phyloP scores from a whole-genome alignment of 2,113 vertebrate genomes.

The Natator depressus region DNA sequence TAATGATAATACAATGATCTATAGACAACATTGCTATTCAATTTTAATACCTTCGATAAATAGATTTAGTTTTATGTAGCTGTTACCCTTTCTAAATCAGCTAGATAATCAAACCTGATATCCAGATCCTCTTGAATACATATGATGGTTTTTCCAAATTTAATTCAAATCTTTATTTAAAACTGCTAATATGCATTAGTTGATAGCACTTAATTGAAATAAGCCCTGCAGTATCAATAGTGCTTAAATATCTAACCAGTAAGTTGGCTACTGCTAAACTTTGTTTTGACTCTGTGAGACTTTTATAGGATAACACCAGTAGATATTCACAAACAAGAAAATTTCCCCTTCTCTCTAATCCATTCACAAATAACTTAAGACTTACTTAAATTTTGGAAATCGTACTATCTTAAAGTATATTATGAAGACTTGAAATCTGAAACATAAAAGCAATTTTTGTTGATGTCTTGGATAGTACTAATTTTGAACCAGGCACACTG shows the following conservation, averaged over 20 bases:
- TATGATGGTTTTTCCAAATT: rapidly evolving
- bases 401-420: rapidly evolving
- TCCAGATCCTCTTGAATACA: rapidly evolving
- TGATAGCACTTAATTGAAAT: rapidly evolving
- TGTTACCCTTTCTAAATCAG: background rate
- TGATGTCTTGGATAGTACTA: rapidly evolving
- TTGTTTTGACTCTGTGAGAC: too few species aligned
- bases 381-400: background rate
- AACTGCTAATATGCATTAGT: rapidly evolving
- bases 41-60: rapidly evolving
- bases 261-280: too few species aligned
- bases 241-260: background rate
- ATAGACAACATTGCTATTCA: background rate
- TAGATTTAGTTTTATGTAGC: background rate
- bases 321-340: too few species aligned
- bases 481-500: background rate
- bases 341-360: background rate
- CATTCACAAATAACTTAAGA: background rate
- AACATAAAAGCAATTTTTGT: background rate
- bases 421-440: background rate
- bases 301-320: background rate
- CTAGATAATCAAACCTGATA: rapidly evolving
- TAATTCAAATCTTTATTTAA: too few species aligned
- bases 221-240: rapidly evolving
- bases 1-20: rapidly evolving